Evolutionary conservation across 2,888 invertebrate species (phyloP).

Genomic region (Noctua janthina): DNA sequence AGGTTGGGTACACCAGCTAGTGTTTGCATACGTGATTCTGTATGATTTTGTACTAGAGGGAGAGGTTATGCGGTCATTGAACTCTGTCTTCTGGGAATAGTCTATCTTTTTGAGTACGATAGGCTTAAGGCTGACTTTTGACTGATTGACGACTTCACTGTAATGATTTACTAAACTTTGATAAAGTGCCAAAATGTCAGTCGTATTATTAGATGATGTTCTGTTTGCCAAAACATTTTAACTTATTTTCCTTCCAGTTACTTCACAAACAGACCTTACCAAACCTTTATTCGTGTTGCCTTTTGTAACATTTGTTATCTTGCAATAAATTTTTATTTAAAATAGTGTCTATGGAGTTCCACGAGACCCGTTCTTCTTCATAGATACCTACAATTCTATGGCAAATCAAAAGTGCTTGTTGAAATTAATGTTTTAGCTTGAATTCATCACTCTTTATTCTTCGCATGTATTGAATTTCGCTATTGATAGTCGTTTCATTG

Average conservation of each 20-base stretch:
- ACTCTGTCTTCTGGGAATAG: conserved; percentile 2
- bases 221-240: background rate
- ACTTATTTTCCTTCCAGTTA: background rate
- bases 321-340: background rate
- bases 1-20: conserved; percentile 9
- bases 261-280: background rate
- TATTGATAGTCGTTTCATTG: background rate
- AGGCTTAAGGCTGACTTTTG: too few relatives aligned
- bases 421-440: background rate
- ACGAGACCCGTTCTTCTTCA: background rate
- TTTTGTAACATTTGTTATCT: background rate
- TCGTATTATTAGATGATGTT: background rate
- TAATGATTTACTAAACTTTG: background rate
- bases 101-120: background rate
- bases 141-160: background rate
- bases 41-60: conserved; percentile 16
- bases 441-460: background rate
- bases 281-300: background rate
- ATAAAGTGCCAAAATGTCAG: background rate
- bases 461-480: background rate
- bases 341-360: background rate
- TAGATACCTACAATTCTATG: background rate
- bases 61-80: conserved; percentile 8
- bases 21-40: conserved; percentile 39
- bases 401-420: background rate